A percentile compares a stretch with the other conserved stretches of the same genome.
Conservation (phyloP, 23 tunicate genomes). For the Corella eumyota region DNA sequence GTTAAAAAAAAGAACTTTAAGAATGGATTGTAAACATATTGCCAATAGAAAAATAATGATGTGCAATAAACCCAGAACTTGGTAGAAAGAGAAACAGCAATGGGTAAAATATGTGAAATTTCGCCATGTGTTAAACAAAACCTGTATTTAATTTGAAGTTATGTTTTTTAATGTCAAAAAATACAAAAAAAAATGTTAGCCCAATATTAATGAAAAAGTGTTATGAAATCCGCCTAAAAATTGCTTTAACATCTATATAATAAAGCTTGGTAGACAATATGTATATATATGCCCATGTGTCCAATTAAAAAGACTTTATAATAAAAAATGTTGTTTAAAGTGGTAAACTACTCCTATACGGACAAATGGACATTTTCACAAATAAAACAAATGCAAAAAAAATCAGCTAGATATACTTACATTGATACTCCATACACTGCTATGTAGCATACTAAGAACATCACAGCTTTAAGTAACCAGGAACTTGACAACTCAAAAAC, state of each 20-base stretch:
- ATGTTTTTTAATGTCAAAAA: neutral
- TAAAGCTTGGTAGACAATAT: too few species aligned
- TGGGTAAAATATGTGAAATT: slow-evolving; percentile 28
- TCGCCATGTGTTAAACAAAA: slow-evolving; percentile 36
- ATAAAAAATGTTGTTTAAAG: too few species aligned
- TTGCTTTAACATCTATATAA: too few species aligned
- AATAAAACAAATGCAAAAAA: too few species aligned
- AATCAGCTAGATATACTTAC: slow-evolving; percentile 40
- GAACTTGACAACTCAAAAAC: slow-evolving; percentile 53
- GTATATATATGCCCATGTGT: too few species aligned
- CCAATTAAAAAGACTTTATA: too few species aligned
- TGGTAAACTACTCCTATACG: too few species aligned
- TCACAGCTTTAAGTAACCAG: slow-evolving; percentile 51
- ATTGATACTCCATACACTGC: slow-evolving; percentile 42
- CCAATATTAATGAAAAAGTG: too few species aligned
- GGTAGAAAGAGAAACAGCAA: slow-evolving; percentile 69
- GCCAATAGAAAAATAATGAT: slow-evolving; percentile 60
- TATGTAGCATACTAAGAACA: slow-evolving; percentile 37
- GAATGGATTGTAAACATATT: slow-evolving; percentile 37
- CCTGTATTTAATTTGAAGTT: slow-evolving; percentile 21
- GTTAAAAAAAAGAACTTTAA: slow-evolving; percentile 24
- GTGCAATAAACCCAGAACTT: slow-evolving; percentile 92
- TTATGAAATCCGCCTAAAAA: too few species aligned
- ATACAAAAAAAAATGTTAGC: too few species aligned
- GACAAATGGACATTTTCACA: too few species aligned